Conservation (phyloP, 1,140 invertebrate species). For the Trichonephila clavata region DNA sequence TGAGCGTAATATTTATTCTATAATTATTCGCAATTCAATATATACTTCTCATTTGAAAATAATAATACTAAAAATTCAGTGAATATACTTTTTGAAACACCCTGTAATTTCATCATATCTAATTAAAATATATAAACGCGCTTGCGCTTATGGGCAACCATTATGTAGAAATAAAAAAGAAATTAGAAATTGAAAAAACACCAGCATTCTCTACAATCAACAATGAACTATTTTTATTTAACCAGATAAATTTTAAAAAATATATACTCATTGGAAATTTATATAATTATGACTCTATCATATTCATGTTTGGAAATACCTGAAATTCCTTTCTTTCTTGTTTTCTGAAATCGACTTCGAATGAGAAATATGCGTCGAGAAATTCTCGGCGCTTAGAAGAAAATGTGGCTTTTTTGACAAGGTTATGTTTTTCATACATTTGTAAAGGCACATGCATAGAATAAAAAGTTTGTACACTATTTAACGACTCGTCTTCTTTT, state of each 20-base stretch:
- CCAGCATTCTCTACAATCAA: not conserved
- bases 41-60: too few relatives aligned
- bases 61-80: too few relatives aligned
- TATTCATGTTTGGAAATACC: not conserved
- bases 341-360: not conserved
- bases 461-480: slow-evolving; percentile 66
- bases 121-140: too few relatives aligned
- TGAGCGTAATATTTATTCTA: too few relatives aligned
- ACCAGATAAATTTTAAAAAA: too few relatives aligned
- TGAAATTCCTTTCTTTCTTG: not conserved
- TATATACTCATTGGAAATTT: too few relatives aligned
- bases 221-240: not conserved
- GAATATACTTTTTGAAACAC: too few relatives aligned
- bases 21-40: too few relatives aligned
- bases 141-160: too few relatives aligned
- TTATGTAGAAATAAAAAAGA: too few relatives aligned
- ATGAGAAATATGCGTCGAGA: not conserved
- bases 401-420: slow-evolving; percentile 54
- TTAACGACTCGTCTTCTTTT: not conserved
- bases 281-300: not conserved
- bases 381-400: slow-evolving; percentile 4
- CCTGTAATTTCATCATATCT: too few relatives aligned
- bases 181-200: too few relatives aligned
- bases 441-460: slow-evolving; percentile 67
- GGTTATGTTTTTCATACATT: slow-evolving; percentile 66